These are phyloP conservation scores for Condylura cristata DNA, from an alignment of 2,113 vertebrate species.

Conservation along the genomic window DNA sequence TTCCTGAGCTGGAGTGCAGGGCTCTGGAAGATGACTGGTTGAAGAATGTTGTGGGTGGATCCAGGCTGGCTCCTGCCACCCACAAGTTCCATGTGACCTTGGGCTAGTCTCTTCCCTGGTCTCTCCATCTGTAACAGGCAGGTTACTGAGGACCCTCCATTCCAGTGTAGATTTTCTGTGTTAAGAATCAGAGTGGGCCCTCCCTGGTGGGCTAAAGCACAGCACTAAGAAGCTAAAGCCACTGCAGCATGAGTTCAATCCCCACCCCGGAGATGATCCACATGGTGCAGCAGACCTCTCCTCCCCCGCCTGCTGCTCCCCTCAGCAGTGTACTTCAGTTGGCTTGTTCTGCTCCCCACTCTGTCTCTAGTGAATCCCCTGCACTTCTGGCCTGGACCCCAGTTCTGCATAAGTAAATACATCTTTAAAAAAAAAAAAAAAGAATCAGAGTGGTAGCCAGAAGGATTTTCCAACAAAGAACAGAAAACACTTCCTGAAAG, in stretches of 20 bases:
- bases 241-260: too few species aligned
- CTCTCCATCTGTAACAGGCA: background rate
- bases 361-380: too few species aligned
- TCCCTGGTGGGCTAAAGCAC: too few species aligned
- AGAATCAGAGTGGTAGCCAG: background rate
- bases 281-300: too few species aligned
- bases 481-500: background rate
- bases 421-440: too few species aligned
- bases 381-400: too few species aligned
- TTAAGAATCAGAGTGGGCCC: background rate
- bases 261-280: too few species aligned
- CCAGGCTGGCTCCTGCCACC: background rate
- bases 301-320: too few species aligned
- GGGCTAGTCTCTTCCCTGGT: background rate
- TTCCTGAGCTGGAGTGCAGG: background rate
- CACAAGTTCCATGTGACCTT: background rate
- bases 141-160: background rate
- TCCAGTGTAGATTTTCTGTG: background rate
- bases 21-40: background rate
- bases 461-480: background rate
- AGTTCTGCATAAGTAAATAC: too few species aligned
- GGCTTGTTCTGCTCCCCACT: too few species aligned
- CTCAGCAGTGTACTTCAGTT: too few species aligned
- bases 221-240: too few species aligned
- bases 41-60: fast-evolving